Evolutionary conservation across 2,797 vertebrate species (phyloP).

Genomic region (Dipus sagitta): DNA sequence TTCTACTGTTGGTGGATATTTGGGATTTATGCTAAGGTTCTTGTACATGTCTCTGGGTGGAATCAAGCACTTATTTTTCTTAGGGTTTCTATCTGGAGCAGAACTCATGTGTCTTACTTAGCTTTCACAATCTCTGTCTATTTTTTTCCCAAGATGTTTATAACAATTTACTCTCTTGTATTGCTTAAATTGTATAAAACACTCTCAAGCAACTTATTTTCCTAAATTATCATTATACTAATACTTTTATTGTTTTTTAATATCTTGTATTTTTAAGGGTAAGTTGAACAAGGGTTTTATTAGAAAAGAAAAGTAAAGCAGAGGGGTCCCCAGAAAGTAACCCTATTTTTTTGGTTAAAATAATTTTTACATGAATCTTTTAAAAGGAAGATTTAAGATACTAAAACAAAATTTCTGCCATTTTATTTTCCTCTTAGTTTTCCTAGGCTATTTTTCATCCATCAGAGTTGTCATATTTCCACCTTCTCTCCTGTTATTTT

Average conservation of each 20-base stretch:
- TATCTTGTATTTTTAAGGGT: too few relatives aligned
- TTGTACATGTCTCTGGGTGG: not conserved
- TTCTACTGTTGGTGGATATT: not conserved
- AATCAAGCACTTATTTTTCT: not conserved
- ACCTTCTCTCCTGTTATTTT: not conserved
- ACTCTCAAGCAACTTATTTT: not conserved
- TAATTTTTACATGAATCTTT: not conserved
- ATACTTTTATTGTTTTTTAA: not conserved
- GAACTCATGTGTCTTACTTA: not conserved
- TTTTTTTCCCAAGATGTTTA: not conserved
- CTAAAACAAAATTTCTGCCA: not conserved
- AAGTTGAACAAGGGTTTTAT: too few relatives aligned
- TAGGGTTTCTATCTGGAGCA: not conserved
- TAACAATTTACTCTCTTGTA: not conserved
- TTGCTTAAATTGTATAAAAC: constrained; percentile 26
- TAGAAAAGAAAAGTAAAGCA: too few relatives aligned
- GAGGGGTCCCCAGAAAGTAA: too few relatives aligned
- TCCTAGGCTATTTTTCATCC: not conserved
- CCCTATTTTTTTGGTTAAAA: too few relatives aligned
- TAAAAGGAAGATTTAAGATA: not conserved
- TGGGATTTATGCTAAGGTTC: not conserved
- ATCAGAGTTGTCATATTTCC: not conserved
- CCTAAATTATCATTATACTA: not conserved
- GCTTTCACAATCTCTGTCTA: not conserved
- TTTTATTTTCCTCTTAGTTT: constrained; percentile 7